phyloP scores from a whole-genome alignment of 2,113 vertebrate genomes.

The Thalassoma bifasciatum region DNA sequence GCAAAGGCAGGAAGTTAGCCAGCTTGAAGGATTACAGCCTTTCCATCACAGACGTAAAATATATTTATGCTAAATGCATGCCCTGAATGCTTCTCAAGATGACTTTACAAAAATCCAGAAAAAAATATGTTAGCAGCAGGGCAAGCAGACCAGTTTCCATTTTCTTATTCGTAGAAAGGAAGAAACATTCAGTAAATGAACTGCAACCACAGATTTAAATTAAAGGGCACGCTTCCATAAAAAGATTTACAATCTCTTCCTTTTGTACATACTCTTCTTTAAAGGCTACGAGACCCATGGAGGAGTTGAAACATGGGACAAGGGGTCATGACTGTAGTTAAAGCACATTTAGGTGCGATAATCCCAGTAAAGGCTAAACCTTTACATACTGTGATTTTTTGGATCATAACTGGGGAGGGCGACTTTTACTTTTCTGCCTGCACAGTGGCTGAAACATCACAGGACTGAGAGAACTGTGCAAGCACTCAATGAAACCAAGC shows the following conservation, averaged over 20 bases:
- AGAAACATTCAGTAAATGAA: constrained; percentile 54
- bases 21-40: constrained; percentile 20
- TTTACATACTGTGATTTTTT: constrained; percentile 6
- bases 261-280: constrained; percentile 49
- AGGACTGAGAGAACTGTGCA: constrained; percentile 37
- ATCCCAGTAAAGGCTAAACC: constrained; percentile 30
- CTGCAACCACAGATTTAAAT: constrained; percentile 33
- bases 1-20: constrained; percentile 30
- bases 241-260: constrained; percentile 72
- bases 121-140: constrained; percentile 42
- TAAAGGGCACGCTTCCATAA: constrained; percentile 46
- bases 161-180: constrained; percentile 22
- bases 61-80: background rate
- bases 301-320: background rate
- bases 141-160: background rate
- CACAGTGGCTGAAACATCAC: constrained; percentile 33
- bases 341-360: constrained; percentile 34
- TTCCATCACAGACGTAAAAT: constrained; percentile 15
- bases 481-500: constrained; percentile 47
- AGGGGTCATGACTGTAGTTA: background rate
- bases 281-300: constrained; percentile 20
- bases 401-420: background rate
- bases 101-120: background rate
- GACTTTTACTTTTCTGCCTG: constrained; percentile 9
- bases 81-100: constrained; percentile 16